phyloP scores from a whole-genome alignment of 53 echinoderm and acorn worm species.

The Stichopus horrens region DNA sequence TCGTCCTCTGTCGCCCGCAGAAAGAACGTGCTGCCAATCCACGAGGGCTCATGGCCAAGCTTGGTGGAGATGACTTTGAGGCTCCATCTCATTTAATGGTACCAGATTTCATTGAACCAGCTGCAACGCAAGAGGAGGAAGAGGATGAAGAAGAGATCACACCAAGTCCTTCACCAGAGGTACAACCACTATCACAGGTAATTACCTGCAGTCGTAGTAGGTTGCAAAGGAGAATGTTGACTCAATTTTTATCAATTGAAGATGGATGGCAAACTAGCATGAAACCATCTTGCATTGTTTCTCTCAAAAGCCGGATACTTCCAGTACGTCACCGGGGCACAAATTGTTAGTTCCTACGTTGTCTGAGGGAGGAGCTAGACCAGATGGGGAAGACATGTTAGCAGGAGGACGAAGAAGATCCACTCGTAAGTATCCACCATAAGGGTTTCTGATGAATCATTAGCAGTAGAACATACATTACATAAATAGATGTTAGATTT shows the following conservation, averaged over 20 bases:
- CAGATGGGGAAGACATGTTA: slow-evolving; percentile 52
- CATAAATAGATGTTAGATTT: too few relatives aligned
- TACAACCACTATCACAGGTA: slow-evolving; percentile 27
- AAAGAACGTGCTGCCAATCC: slow-evolving; percentile 33
- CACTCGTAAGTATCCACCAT: slow-evolving; percentile 13
- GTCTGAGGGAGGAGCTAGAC: slow-evolving; percentile 55
- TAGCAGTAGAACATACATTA: too few relatives aligned
- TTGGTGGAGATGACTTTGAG: slow-evolving; percentile 40
- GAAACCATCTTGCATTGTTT: neutral
- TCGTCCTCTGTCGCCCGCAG: neutral
- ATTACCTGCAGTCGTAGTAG: neutral
- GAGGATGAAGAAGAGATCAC: slow-evolving; percentile 19
- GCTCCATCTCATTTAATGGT: slow-evolving; percentile 37
- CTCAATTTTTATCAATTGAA: neutral
- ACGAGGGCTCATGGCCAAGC: slow-evolving; percentile 15
- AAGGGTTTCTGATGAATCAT: too few relatives aligned
- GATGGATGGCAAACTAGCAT: neutral
- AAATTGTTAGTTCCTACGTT: slow-evolving; percentile 63
- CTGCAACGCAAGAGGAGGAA: slow-evolving; percentile 20
- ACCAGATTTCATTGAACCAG: slow-evolving; percentile 38
- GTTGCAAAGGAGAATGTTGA: neutral
- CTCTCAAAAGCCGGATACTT: slow-evolving; percentile 45
- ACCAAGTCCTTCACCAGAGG: slow-evolving; percentile 14
- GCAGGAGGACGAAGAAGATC: slow-evolving; percentile 36
- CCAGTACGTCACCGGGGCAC: slow-evolving; percentile 57